These are phyloP conservation scores for Chirona hameri DNA, from an alignment of 2,888 invertebrate species.

Conservation along the genomic window DNA sequence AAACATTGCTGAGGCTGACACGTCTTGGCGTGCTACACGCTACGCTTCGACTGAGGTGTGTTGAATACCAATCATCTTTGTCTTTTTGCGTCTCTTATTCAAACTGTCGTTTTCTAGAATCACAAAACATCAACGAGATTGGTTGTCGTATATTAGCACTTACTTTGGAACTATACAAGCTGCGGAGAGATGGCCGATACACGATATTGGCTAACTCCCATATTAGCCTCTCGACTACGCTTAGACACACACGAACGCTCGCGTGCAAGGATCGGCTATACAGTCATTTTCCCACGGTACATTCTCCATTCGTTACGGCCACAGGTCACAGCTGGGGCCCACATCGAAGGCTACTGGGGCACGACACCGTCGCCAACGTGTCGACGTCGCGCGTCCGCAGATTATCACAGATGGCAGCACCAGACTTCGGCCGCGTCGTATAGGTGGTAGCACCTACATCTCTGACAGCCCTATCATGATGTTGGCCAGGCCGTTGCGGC, in stretches of 20 bases:
- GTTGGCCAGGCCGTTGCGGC: conserved; percentile 90
- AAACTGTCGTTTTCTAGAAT: too few species aligned
- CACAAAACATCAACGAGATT: neutral
- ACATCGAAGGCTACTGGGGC: neutral
- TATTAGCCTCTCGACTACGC: neutral
- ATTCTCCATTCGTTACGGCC: neutral
- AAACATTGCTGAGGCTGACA: too few species aligned
- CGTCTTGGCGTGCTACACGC: too few species aligned
- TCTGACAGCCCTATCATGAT: conserved; percentile 68
- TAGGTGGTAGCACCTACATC: neutral
- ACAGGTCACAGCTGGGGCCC: neutral
- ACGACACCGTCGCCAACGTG: neutral
- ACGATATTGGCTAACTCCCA: neutral
- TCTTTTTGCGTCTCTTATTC: too few species aligned
- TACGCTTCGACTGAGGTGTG: too few species aligned
- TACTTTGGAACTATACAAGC: neutral
- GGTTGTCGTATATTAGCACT: neutral
- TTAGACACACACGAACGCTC: neutral
- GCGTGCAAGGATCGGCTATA: neutral
- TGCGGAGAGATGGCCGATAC: neutral
- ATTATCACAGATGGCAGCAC: conserved; percentile 24
- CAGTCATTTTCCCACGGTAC: too few species aligned
- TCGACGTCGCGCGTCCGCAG: neutral
- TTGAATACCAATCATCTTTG: too few species aligned
- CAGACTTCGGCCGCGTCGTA: neutral